Evolutionary conservation across 2,888 invertebrate species (phyloP).

Genomic region (Agrotis puta): DNA sequence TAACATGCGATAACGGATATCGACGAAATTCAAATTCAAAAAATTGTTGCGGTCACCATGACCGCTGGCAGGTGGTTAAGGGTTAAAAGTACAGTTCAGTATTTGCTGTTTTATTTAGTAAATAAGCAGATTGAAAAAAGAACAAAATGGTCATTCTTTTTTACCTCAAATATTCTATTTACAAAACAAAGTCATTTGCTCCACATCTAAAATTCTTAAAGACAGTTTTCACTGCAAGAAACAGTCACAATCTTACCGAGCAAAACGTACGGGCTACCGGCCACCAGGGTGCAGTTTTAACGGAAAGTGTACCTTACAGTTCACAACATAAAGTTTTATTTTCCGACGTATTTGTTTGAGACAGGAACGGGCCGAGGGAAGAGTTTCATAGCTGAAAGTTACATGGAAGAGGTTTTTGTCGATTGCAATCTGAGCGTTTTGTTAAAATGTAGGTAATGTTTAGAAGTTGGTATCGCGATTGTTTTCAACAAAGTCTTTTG

Average conservation of each 20-base stretch:
- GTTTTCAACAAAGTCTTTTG: not conserved
- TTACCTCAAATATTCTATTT: not conserved
- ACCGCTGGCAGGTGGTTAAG: too few species aligned
- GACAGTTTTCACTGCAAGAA: conserved; percentile 12
- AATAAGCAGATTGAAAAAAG: too few species aligned
- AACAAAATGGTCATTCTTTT: too few species aligned
- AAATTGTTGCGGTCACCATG: too few species aligned
- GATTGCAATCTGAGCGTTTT: conserved; percentile 26
- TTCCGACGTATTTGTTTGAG: conserved; percentile 43
- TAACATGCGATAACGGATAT: too few species aligned
- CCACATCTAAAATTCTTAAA: conserved; percentile 26
- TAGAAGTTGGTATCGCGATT: not conserved
- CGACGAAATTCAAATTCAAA: too few species aligned
- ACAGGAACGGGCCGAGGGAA: conserved; percentile 13
- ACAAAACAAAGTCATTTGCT: conserved; percentile 17
- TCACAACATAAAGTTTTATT: conserved; percentile 46
- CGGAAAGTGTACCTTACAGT: conserved; percentile 42
- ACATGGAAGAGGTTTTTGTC: conserved; percentile 13
- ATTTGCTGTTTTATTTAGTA: too few species aligned
- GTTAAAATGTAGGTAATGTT: not conserved
- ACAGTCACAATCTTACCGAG: not conserved
- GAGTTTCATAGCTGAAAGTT: conserved; percentile 41
- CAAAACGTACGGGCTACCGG: conserved; percentile 1
- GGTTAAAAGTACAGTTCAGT: too few species aligned
- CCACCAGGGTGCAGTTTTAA: conserved; percentile 33